Percentiles rank a stretch among this genome's conserved stretches.
These are phyloP conservation scores for Platyrinchus mystaceus DNA, from an alignment of 2,797 vertebrate genomes.

Conservation along the genomic window DNA sequence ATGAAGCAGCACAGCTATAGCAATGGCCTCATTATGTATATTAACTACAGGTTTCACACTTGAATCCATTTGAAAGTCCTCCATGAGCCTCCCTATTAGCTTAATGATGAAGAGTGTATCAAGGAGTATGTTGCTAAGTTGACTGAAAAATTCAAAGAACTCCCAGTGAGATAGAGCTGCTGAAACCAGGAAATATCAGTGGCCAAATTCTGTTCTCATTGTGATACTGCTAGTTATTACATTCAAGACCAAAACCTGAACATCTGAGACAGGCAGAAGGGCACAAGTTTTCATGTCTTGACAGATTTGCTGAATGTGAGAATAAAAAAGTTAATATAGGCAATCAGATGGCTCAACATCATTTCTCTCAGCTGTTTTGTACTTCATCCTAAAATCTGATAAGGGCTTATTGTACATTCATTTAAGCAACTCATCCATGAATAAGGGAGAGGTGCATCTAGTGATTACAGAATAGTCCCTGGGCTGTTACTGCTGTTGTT, in stretches of 20 bases:
- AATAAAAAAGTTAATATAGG: neutral
- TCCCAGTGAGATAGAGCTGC: neutral
- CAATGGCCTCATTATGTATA: constrained; percentile 45
- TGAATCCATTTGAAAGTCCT: constrained; percentile 53
- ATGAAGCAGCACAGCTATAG: constrained; percentile 14
- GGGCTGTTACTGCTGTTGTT: neutral
- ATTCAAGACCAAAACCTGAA: neutral
- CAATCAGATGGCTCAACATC: neutral
- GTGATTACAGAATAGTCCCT: neutral
- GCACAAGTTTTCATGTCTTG: neutral
- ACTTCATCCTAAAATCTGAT: neutral
- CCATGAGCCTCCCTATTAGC: constrained; percentile 37
- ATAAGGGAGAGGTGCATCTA: neutral
- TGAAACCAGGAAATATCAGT: constrained; percentile 18
- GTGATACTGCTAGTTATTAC: neutral
- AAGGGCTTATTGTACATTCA: neutral
- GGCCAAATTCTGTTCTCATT: neutral
- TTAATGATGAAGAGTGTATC: constrained; percentile 44
- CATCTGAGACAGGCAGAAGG: neutral
- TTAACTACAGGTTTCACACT: constrained; percentile 56
- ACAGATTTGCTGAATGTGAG: neutral
- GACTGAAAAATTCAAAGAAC: constrained; percentile 48
- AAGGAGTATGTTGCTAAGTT: constrained; percentile 41
- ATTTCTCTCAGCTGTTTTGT: neutral
- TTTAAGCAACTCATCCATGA: neutral